These are phyloP conservation scores for Drosophila borborema DNA, from an alignment of 2,888 invertebrate genomes.

Conservation along the genomic window DNA sequence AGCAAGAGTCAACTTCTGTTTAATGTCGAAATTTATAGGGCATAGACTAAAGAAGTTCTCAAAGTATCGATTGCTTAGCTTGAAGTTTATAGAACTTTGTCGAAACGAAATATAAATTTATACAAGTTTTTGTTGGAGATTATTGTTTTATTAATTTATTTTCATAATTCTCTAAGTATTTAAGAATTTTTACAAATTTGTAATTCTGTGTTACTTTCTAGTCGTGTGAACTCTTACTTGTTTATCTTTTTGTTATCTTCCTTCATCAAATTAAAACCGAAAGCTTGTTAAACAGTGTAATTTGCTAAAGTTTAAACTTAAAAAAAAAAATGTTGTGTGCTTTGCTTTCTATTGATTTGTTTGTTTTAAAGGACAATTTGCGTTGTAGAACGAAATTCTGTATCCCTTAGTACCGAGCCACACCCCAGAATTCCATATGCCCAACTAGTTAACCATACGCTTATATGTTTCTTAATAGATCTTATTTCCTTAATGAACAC, in stretches of 20 bases:
- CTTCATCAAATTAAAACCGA: background rate
- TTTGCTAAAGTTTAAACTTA: slow-evolving; percentile 20
- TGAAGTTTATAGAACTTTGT: background rate
- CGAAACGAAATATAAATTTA: too few species aligned
- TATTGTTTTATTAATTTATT: too few species aligned
- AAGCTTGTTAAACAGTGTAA: slow-evolving; percentile 41
- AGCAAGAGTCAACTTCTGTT: background rate
- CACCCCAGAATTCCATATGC: slow-evolving; percentile 28
- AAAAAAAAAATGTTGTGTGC: slow-evolving; percentile 50
- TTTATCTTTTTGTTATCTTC: background rate
- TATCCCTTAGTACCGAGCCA: slow-evolving; percentile 26
- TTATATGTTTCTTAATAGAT: slow-evolving; percentile 29
- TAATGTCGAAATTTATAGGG: background rate
- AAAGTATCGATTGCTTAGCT: too few species aligned
- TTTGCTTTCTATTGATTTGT: slow-evolving; percentile 73
- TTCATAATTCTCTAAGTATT: too few species aligned
- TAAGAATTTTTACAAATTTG: too few species aligned
- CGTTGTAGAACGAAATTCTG: slow-evolving; percentile 48
- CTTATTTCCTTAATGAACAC: slow-evolving; percentile 42
- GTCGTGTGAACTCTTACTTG: background rate
- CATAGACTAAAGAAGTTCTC: too few species aligned
- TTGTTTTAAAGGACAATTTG: slow-evolving; percentile 73
- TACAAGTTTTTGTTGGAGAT: too few species aligned
- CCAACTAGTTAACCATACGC: slow-evolving; percentile 19
- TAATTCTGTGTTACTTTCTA: too few species aligned